Evolutionary conservation across 1,140 invertebrate species (phyloP).

Genomic region (Tetragonula clypearis): DNA sequence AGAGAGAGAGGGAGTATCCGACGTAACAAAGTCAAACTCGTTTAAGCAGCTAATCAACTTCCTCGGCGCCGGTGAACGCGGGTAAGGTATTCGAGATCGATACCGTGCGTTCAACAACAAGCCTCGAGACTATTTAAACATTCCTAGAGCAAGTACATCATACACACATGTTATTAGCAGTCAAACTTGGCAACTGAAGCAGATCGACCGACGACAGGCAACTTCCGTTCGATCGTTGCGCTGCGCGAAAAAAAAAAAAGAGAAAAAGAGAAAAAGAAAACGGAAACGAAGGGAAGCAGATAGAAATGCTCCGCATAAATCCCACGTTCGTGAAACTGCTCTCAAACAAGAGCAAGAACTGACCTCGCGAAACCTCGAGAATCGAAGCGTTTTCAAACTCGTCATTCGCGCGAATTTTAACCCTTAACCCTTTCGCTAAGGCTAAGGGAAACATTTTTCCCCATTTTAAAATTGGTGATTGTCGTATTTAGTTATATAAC

Average conservation of each 20-base stretch:
- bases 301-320: not conserved
- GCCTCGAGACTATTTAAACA: not conserved
- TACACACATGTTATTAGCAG: not conserved
- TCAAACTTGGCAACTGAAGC: not conserved
- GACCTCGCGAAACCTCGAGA: too few relatives aligned
- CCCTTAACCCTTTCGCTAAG: too few relatives aligned
- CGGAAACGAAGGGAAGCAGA: not conserved
- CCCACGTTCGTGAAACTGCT: not conserved
- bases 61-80: not conserved
- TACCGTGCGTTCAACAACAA: not conserved
- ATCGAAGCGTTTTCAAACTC: too few relatives aligned
- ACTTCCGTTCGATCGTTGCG: too few relatives aligned
- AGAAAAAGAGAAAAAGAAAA: too few relatives aligned
- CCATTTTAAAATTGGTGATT: too few relatives aligned
- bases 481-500: too few relatives aligned
- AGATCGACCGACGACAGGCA: too few relatives aligned
- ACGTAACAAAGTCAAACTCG: slow-evolving; percentile 1
- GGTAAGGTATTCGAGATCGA: not conserved
- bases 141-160: not conserved
- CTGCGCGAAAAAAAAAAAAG: too few relatives aligned
- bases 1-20: not conserved
- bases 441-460: too few relatives aligned
- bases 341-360: too few relatives aligned
- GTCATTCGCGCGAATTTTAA: too few relatives aligned
- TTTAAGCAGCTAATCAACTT: not conserved